Conservation (phyloP, 2,113 vertebrate genomes). For the Bombycilla garrulus region DNA sequence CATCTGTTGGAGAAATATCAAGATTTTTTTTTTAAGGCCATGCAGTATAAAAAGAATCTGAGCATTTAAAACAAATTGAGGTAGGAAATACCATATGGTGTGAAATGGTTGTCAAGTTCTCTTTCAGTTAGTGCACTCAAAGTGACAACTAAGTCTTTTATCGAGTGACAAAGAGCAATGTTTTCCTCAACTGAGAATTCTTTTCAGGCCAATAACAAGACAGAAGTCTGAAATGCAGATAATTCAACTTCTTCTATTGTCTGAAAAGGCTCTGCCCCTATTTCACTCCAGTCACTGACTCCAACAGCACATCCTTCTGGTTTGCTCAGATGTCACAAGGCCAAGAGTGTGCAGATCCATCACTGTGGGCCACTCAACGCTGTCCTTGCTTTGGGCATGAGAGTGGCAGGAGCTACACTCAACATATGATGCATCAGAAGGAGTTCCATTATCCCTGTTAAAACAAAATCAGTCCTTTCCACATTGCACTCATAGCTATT, state of each 20-base stretch:
- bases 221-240: not conserved
- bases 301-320: not conserved
- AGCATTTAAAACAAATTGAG: not conserved
- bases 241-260: not conserved
- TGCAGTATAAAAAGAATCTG: not conserved
- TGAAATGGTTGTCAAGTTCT: not conserved
- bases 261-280: not conserved
- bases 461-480: not conserved
- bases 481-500: not conserved
- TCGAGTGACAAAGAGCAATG: not conserved
- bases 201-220: not conserved
- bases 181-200: not conserved
- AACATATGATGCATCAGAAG: not conserved
- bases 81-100: not conserved
- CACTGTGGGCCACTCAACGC: too few relatives aligned
- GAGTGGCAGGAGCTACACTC: not conserved
- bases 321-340: not conserved
- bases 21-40: not conserved
- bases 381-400: not conserved
- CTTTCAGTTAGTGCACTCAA: not conserved
- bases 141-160: not conserved
- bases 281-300: not conserved
- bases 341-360: not conserved
- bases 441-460: not conserved
- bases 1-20: not conserved